phyloP scores from a whole-genome alignment of 2,888 invertebrate genomes.

The Merodon equestris region DNA sequence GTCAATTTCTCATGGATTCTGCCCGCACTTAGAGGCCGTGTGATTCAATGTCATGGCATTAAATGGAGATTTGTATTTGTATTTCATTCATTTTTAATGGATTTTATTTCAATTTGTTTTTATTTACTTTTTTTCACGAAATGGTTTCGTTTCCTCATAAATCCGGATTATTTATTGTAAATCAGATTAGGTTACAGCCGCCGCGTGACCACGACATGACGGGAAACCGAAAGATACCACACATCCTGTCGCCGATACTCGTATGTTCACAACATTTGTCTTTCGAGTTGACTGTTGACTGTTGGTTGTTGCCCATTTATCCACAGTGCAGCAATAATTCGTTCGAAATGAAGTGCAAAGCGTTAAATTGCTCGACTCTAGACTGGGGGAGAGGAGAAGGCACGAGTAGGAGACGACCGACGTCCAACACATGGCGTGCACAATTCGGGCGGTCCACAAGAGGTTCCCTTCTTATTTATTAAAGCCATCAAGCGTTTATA shows the following conservation, averaged over 20 bases:
- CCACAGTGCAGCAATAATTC: slow-evolving; percentile 52
- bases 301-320: slow-evolving; percentile 5
- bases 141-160: slow-evolving; percentile 56
- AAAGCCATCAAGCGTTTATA: slow-evolving; percentile 29
- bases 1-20: slow-evolving; percentile 19
- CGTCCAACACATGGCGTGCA: slow-evolving; percentile 8
- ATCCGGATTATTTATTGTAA: slow-evolving; percentile 74
- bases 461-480: slow-evolving; percentile 48
- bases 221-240: slow-evolving; percentile 65
- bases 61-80: slow-evolving; percentile 36
- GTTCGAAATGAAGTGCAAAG: slow-evolving; percentile 47
- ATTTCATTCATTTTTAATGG: slow-evolving; percentile 40
- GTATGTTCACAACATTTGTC: slow-evolving; percentile 54
- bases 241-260: slow-evolving; percentile 67
- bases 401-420: slow-evolving; percentile 29
- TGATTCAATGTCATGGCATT: slow-evolving; percentile 50
- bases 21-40: slow-evolving; percentile 10
- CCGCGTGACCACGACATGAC: slow-evolving; percentile 62
- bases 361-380: slow-evolving; percentile 49
- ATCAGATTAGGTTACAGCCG: slow-evolving; percentile 76
- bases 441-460: slow-evolving; percentile 43
- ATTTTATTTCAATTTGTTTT: slow-evolving; percentile 19
- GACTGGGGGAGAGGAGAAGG: too few species aligned
- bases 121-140: slow-evolving; percentile 39
- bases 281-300: slow-evolving; percentile 34